Evolutionary conservation across 1,140 invertebrate species (phyloP), one percentile per base, ranked within the genome.

Genomic region (Diploscapter pachys): DNA sequence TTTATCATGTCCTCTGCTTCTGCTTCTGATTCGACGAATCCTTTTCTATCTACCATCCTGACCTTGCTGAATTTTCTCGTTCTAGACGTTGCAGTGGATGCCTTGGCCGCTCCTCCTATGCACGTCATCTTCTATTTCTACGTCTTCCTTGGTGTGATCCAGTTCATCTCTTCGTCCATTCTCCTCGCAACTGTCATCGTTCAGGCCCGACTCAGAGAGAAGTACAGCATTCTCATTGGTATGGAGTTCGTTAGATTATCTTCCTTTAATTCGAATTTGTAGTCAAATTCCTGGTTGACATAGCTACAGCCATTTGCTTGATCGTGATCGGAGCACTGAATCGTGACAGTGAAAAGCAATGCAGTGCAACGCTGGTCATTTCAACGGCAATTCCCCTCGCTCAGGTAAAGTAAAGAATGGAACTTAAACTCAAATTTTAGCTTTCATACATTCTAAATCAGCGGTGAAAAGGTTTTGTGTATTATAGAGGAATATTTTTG

Each of bases 201-300:
- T 50, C 68, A 63, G 53, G 5, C 48, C 5, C 13, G 56, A 5
- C 49, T 74, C 31, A 49, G 73, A 31, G 66, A 74, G 2, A 74
- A 74, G 48, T 74, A 74, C 53, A 48, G 9, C 9, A 65, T 74
- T 62, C 63, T 31, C 63, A 65, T 66, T 6, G 48, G 72, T 70
- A 11, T 66, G 8, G 9, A n/a, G 66, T 5, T 54, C 13, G 2
- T n/a, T 9, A n/a, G 11, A 49, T 63, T 3, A 63, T 5, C 63
- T 4, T 55, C 4, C 31, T 3, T 57, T 1, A 55, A 66, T 56
- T 73, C 31, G 31, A 31, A 31, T 31, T 31, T 73, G 13, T 61
- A 68, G 73, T 74, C n/a, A 74, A 74, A 69, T 74, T 74, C 66
- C 52, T 64, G 52, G 73, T 74, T 11, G 73, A 74, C 57, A 61